Conservation (phyloP, 2,888 invertebrate species). For the Pandemis corylana region DNA sequence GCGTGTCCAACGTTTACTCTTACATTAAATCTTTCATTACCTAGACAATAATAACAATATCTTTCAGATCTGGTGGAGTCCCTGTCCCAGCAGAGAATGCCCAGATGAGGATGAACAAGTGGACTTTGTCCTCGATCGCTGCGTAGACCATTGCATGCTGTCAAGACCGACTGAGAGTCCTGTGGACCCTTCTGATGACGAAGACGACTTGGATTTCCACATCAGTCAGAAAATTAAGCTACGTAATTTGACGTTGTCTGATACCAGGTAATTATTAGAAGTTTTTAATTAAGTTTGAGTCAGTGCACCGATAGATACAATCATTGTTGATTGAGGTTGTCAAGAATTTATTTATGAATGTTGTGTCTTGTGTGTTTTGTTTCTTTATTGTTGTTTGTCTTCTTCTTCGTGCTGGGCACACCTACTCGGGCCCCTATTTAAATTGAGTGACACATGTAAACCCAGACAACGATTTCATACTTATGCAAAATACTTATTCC, state of each 20-base stretch:
- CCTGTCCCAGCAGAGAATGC: slow-evolving; percentile 91
- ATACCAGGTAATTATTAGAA: slow-evolving; percentile 59
- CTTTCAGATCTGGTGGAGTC: slow-evolving; percentile 91
- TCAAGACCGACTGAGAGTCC: slow-evolving; percentile 75
- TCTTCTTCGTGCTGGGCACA: too few relatives aligned
- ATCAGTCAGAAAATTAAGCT: slow-evolving; percentile 79
- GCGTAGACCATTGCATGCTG: slow-evolving; percentile 89
- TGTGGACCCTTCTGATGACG: slow-evolving; percentile 72
- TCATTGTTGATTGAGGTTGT: too few relatives aligned
- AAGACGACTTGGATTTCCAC: slow-evolving; percentile 84
- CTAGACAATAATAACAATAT: slow-evolving; percentile 7
- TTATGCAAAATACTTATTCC: too few relatives aligned
- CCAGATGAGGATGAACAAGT: slow-evolving; percentile 90
- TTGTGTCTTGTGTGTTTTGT: too few relatives aligned
- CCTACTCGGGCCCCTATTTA: too few relatives aligned
- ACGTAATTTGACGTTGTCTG: slow-evolving; percentile 63
- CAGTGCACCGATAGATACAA: too few relatives aligned
- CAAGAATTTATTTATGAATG: too few relatives aligned
- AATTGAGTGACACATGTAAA: too few relatives aligned
- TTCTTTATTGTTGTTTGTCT: too few relatives aligned
- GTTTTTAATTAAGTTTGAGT: not conserved
- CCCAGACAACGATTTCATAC: too few relatives aligned
- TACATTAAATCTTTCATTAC: too few relatives aligned
- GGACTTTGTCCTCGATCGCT: slow-evolving; percentile 89
- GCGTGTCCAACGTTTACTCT: too few relatives aligned